Percentiles rank a stretch among this genome's conserved stretches.
phyloP scores from a whole-genome alignment of 2,797 vertebrate species.

The Coreius guichenoti region DNA sequence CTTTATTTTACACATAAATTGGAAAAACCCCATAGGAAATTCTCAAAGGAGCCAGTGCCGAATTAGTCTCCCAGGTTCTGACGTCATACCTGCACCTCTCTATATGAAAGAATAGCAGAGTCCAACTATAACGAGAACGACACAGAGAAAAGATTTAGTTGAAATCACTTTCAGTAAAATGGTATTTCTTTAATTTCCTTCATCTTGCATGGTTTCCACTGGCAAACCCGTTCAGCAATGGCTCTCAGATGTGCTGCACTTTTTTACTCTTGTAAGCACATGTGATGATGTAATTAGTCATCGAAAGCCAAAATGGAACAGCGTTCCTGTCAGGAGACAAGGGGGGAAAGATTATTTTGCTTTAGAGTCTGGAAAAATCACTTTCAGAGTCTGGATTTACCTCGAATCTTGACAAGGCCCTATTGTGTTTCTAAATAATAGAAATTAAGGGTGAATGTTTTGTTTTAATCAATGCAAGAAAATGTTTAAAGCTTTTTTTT shows the following conservation, averaged over 20 bases:
- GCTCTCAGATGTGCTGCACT: constrained; percentile 27
- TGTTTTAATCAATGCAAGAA: neutral
- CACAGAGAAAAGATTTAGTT: neutral
- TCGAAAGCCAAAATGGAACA: constrained; percentile 25
- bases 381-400: constrained; percentile 25
- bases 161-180: neutral
- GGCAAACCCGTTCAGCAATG: neutral
- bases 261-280: neutral
- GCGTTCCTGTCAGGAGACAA: constrained; percentile 19
- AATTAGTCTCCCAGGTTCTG: neutral
- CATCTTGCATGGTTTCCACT: neutral
- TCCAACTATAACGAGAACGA: neutral
- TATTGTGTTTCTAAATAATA: constrained; percentile 25
- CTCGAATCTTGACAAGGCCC: constrained; percentile 22
- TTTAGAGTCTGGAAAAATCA: constrained; percentile 42
- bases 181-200: neutral
- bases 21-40: neutral
- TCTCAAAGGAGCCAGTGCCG: too few species aligned
- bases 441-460: neutral
- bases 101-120: neutral
- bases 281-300: constrained; percentile 39
- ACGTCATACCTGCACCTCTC: too few species aligned
- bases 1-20: neutral
- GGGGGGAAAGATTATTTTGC: neutral
- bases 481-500: neutral